These are phyloP conservation scores for Drosophila prostipennis DNA, from an alignment of 2,888 invertebrate genomes.

Conservation along the genomic window DNA sequence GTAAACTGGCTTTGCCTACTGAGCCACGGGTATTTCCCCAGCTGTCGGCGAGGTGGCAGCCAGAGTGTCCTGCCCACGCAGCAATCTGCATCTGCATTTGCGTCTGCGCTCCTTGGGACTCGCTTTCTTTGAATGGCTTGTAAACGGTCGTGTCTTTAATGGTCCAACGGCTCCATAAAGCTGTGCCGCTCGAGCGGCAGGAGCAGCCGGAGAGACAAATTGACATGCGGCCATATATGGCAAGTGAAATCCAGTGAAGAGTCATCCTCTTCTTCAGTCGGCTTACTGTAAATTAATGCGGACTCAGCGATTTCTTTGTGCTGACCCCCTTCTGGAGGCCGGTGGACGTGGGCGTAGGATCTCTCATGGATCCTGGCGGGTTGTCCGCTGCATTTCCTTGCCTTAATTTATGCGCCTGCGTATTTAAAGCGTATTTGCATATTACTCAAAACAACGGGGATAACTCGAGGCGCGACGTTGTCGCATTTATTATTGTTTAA, in stretches of 20 bases:
- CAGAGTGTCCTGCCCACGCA: slow-evolving; percentile 55
- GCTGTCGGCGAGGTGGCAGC: slow-evolving; percentile 10
- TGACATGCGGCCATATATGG: slow-evolving; percentile 58
- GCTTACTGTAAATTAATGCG: slow-evolving; percentile 64
- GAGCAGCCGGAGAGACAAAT: slow-evolving; percentile 54
- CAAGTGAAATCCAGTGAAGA: slow-evolving; percentile 61
- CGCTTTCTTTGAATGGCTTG: slow-evolving; percentile 58
- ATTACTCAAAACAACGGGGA: slow-evolving; percentile 69
- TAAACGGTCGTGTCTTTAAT: slow-evolving; percentile 60
- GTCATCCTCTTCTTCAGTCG: slow-evolving; percentile 55
- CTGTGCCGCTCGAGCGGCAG: slow-evolving; percentile 33
- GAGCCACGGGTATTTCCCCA: slow-evolving; percentile 20
- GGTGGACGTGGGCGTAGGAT: slow-evolving; percentile 39
- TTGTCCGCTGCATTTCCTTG: slow-evolving; percentile 63
- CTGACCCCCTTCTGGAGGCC: slow-evolving; percentile 63
- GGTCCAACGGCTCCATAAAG: slow-evolving; percentile 21
- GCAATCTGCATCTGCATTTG: not conserved
- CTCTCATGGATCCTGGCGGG: slow-evolving; percentile 50
- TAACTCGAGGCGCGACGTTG: slow-evolving; percentile 57
- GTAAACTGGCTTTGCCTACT: slow-evolving; percentile 23
- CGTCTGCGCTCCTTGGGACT: slow-evolving; percentile 44
- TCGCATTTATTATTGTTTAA: slow-evolving; percentile 71
- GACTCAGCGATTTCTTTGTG: slow-evolving; percentile 67
- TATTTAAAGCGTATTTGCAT: slow-evolving; percentile 74
- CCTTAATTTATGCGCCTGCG: slow-evolving; percentile 68